A percentile compares a stretch with the other conserved stretches of the same genome.
phyloP scores from a whole-genome alignment of 1,140 invertebrate genomes.

The Cryptotermes secundus region DNA sequence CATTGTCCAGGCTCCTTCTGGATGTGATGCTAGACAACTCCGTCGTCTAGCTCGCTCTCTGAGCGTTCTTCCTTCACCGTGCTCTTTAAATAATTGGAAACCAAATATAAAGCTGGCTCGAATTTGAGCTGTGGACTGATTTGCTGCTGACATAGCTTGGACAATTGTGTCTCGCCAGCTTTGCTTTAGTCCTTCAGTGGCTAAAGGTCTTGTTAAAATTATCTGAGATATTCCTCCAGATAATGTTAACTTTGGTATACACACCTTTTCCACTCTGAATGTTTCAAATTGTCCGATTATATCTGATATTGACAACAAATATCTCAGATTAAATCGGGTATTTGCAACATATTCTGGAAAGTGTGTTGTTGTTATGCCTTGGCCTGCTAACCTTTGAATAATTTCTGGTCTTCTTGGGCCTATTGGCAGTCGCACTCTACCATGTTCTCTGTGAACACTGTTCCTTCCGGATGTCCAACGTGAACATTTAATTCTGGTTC shows the following conservation, averaged over 20 bases:
- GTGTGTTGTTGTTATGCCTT: slow-evolving; percentile 36
- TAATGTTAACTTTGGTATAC: slow-evolving; percentile 31
- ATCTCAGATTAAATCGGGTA: slow-evolving; percentile 40
- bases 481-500: slow-evolving; percentile 39
- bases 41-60: no score
- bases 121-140: no score
- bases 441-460: slow-evolving; percentile 35
- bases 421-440: slow-evolving; percentile 34
- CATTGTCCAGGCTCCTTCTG: no score
- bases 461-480: slow-evolving; percentile 33
- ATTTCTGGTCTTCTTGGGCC: slow-evolving; percentile 39
- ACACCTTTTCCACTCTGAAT: slow-evolving; percentile 39
- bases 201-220: no score
- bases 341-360: slow-evolving; percentile 37
- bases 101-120: no score
- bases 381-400: slow-evolving; percentile 33
- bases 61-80: no score
- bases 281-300: slow-evolving; percentile 36
- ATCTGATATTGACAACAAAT: slow-evolving; percentile 37
- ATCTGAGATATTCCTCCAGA: slow-evolving; percentile 23
- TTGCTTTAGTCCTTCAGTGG: no score
- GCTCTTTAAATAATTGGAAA: no score
- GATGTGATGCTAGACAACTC: no score
- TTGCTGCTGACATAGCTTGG: no score
- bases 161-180: no score